phyloP scores from a whole-genome alignment of 2,888 invertebrate genomes.

The Protodeltote pygarga region DNA sequence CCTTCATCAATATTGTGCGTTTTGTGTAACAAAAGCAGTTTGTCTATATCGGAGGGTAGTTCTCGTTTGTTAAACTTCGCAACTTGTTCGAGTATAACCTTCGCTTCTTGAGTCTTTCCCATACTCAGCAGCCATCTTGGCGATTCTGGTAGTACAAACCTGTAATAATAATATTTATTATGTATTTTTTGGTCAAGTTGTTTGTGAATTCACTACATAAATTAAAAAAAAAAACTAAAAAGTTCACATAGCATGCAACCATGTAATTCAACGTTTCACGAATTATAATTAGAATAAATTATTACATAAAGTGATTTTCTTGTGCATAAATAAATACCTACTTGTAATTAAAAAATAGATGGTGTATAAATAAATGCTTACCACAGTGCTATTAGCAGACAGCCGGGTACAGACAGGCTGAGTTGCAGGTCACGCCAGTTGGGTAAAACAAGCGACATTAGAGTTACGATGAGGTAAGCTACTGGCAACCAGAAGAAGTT shows the following conservation, averaged over 20 bases:
- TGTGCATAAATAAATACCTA: background rate
- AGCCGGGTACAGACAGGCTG: conserved; percentile 91
- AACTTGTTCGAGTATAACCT: conserved; percentile 88
- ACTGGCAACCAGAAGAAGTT: conserved; percentile 93
- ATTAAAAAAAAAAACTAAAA: no score
- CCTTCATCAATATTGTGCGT: conserved; percentile 76
- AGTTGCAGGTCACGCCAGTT: conserved; percentile 92
- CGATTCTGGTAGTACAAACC: conserved; percentile 93
- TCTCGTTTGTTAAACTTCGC: conserved; percentile 89
- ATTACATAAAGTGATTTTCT: conserved; percentile 11
- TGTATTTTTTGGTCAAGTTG: background rate
- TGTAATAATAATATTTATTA: conserved; percentile 64
- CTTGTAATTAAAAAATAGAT: background rate
- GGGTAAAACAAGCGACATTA: conserved; percentile 90
- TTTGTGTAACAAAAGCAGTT: conserved; percentile 87
- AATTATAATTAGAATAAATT: conserved; percentile 6
- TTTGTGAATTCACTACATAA: no score
- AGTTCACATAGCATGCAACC: background rate
- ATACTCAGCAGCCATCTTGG: conserved; percentile 92
- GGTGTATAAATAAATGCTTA: conserved; percentile 60
- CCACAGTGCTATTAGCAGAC: conserved; percentile 89
- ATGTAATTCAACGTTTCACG: conserved; percentile 5
- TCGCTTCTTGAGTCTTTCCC: conserved; percentile 90
- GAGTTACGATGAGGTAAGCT: conserved; percentile 91
- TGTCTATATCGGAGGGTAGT: conserved; percentile 90